phyloP scores from a whole-genome alignment of 2,113 vertebrate genomes.

The Sinocyclocheilus maitianheensis region DNA sequence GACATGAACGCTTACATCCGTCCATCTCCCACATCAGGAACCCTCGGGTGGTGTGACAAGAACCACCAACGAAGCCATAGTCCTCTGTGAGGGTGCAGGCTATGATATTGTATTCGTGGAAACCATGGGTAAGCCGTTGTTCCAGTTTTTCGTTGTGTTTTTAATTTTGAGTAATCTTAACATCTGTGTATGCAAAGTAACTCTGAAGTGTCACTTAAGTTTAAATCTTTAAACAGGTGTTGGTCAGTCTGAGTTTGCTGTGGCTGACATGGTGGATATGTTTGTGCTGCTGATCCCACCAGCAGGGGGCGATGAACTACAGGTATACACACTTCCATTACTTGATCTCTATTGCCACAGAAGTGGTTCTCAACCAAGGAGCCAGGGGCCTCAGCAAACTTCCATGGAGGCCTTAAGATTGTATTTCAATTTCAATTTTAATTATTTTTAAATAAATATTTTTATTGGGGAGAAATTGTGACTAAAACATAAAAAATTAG shows the following conservation, averaged over 20 bases:
- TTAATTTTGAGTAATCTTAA: background rate
- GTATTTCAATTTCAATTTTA: too few species aligned
- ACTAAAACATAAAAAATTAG: too few species aligned
- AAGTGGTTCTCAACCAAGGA: background rate
- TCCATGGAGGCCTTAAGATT: background rate
- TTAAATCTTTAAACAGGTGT: conserved; percentile 81
- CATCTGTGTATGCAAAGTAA: background rate
- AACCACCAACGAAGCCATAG: conserved; percentile 94
- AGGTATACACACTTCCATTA: conserved; percentile 74
- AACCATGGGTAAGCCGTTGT: conserved; percentile 85
- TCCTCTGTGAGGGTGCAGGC: conserved; percentile 93
- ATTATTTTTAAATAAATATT: too few species aligned
- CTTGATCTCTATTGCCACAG: background rate
- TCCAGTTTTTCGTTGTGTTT: background rate
- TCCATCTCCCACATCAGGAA: conserved; percentile 91
- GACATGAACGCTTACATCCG: conserved; percentile 96
- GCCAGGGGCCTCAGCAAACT: background rate
- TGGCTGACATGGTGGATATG: conserved; percentile 99
- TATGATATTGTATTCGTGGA: conserved; percentile 92
- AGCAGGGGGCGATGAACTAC: conserved; percentile 96
- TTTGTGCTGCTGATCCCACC: conserved; percentile 94
- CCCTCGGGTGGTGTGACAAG: conserved; percentile 92
- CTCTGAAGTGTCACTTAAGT: too few species aligned
- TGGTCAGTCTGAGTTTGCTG: conserved; percentile 97
- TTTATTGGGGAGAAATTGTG: too few species aligned